Percentiles rank a stretch among this genome's conserved stretches.
Conservation (phyloP, 2,888 invertebrate genomes). For the Drosophila gaucha region DNA sequence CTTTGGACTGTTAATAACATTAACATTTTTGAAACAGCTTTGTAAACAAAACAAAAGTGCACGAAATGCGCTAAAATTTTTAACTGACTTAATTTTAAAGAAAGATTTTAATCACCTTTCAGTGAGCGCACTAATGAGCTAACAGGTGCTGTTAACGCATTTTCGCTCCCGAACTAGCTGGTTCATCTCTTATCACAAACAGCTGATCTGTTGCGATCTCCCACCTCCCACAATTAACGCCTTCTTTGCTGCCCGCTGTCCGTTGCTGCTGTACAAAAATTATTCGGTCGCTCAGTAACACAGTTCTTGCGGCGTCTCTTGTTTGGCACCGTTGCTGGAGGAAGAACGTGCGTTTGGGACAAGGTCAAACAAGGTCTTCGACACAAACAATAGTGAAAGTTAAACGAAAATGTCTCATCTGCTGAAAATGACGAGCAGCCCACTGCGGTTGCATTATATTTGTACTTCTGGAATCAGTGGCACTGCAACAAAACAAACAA, state of each 20-base stretch:
- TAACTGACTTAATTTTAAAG: background rate
- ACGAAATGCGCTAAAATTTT: background rate
- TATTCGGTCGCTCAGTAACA: conserved; percentile 34
- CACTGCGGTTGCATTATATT: background rate
- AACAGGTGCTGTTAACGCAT: conserved; percentile 3
- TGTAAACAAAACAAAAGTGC: background rate
- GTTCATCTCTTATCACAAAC: conserved; percentile 41
- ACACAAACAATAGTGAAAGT: conserved; percentile 38
- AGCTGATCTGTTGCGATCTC: conserved; percentile 29
- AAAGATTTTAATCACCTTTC: background rate
- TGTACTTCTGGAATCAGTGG: conserved; percentile 5
- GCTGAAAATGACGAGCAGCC: conserved; percentile 21
- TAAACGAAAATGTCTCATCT: conserved; percentile 48
- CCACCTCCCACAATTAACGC: conserved; percentile 8
- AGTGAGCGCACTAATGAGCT: conserved; percentile 7
- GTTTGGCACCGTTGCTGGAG: conserved; percentile 15
- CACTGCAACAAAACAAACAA: background rate
- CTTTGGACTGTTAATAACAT: conserved; percentile 5
- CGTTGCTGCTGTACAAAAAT: conserved; percentile 11
- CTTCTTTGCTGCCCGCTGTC: background rate
- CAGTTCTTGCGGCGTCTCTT: conserved; percentile 29
- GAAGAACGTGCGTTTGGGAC: conserved; percentile 15
- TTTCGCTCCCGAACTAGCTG: background rate
- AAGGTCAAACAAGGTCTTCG: conserved; percentile 82
- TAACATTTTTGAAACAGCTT: background rate